Evolutionary conservation across 92 coral and sea anemone genomes (phyloP).

Genomic region (Epizoanthus stellaris): DNA sequence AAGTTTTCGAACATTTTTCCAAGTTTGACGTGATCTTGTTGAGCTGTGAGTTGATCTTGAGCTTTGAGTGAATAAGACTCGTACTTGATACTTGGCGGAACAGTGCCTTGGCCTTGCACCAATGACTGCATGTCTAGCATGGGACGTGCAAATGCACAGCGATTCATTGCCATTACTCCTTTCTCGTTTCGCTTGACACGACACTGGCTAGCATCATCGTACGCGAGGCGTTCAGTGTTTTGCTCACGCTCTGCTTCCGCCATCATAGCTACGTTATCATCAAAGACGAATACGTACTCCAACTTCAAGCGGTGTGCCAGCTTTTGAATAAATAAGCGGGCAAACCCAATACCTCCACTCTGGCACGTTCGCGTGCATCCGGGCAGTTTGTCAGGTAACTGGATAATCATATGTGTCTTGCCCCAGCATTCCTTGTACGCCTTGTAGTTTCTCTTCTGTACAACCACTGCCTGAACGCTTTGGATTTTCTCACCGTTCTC

Average conservation of each 20-base stretch:
- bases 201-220: neutral
- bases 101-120: slow-evolving; percentile 28
- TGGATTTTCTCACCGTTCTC: neutral
- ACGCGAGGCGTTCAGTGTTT: neutral
- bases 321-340: slow-evolving; percentile 55
- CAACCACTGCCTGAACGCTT: slow-evolving; percentile 58
- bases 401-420: slow-evolving; percentile 51
- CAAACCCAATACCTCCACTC: slow-evolving; percentile 61
- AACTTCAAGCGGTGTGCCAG: slow-evolving; percentile 42
- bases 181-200: slow-evolving; percentile 44
- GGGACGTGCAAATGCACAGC: slow-evolving; percentile 53
- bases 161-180: slow-evolving; percentile 41
- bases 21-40: neutral
- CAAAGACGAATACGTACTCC: slow-evolving; percentile 57
- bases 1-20: slow-evolving; percentile 9
- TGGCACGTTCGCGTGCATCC: slow-evolving; percentile 7
- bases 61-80: slow-evolving; percentile 30
- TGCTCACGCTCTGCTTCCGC: slow-evolving; percentile 35
- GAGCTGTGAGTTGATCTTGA: neutral
- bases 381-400: slow-evolving; percentile 53
- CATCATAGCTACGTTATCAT: slow-evolving; percentile 61
- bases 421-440: slow-evolving; percentile 58
- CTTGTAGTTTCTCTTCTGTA: slow-evolving; percentile 43
- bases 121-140: slow-evolving; percentile 46
- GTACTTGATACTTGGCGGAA: neutral